Evolutionary conservation across 2,113 vertebrate species (phyloP), one percentile per base, ranked within the genome.

Genomic region (Dinomys branickii): DNA sequence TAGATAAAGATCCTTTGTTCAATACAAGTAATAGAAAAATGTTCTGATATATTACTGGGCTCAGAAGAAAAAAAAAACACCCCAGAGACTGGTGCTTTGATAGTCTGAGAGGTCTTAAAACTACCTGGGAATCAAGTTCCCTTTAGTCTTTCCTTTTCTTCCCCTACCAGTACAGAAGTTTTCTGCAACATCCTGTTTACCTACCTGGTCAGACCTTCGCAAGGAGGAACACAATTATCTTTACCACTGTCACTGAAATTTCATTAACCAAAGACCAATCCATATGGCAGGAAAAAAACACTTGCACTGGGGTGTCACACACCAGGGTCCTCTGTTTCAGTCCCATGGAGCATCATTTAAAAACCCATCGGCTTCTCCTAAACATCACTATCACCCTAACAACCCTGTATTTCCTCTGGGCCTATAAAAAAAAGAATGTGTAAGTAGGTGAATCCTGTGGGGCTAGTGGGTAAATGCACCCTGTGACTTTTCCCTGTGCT

Each of bases 371-470:
- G 26, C 2, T 30, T 71, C 26, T n/a, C 13, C 35, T 28, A 13
- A 73, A 41, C 30, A 12, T 58, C n/a, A 52, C 35, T n/a, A 69
- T 35, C 38, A 1, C 2, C n/a, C 26, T 41, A 3, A 84, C 10
- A 5, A 11, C 19, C 5, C 83, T 2, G 7, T 2, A 13, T 38
- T 7, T 28, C 24, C 52, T 1, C 2, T 19, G 9, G 10, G 5
- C 16, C n/a, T 33, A 26, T 22, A 54, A 14, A 54, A n/a, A 63
- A 69, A 16, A 17, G 3, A 26, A 13, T 3, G 12, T 52, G 6
- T 50, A 44, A 4, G 28, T 56, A 26, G 38, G 22, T 87, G 13
- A 87, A 38, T 56, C 4, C 41, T 19, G 52, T 44, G 28, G 28
- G 26, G 52, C 9, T 38, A 28, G 22, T 67, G 22, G 20, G 22